Base-by-base conservation (phyloP, 2,888 invertebrate genomes). In the Ephialtes manifestator region DNA sequence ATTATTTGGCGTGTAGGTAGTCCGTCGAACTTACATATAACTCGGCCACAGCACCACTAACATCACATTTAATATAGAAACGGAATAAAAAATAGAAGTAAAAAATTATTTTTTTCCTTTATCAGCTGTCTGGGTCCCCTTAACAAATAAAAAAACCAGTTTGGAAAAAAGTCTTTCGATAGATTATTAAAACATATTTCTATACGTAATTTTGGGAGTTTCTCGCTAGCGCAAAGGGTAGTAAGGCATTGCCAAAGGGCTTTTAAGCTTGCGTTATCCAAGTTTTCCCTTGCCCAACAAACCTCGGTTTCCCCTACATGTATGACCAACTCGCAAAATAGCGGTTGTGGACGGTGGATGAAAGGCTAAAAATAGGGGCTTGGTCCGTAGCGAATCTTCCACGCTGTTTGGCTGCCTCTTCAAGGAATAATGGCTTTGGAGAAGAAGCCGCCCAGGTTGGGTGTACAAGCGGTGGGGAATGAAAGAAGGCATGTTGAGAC, bases 341-440 rank as follows among this genome's bases (percentile, higher is more conserved):
- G 39, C 55, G 60, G 84, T 48, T 63, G 58, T 68, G 68, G 75
- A 68, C 48, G 46, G 15, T 46, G 31, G 75, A 72, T 67, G 71
- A 71, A 72, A 74, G 84, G 85, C 39, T 70, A 24, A 81, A 74
- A 79, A 74, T 39, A 58, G 39, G 35, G 51, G 72, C 53, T 74
- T 71, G 70, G 81, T 78, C 58, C 71, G 31, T 78, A 75, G 89
- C 83, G 86, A 87, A 89, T 89, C 87, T 88, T 88, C 55, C 83
- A 74, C 88, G 83, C 85, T 88, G 87, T 87, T 89, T 88, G 86
- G 83, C 81, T 79, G 85, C 83, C 86, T 85, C 81, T 87, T 67
- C 79, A 85, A 83, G 88, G 84, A 87, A 84, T 78, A 68, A 76
- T 84, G 74, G 68, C 65, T n/a, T 39, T 55, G 51, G 35, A 51